Conservation (phyloP, 1,140 invertebrate genomes). For the Neodiprion lecontei region DNA sequence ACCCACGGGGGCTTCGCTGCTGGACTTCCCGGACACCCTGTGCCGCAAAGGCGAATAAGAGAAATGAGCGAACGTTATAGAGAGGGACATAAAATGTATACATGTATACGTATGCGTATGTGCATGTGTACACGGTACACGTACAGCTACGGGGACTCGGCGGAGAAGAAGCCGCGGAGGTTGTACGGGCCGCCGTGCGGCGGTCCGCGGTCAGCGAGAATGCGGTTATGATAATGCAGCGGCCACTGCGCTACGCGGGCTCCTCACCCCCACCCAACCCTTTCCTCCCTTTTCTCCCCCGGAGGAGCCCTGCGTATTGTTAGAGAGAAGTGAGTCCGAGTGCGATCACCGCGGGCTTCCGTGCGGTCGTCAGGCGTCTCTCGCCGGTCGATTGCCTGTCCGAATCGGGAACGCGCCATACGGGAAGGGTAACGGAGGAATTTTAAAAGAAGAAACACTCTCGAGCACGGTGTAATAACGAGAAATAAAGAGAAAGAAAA, state of each 20-base stretch:
- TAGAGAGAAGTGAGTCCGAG: slow-evolving; percentile 7
- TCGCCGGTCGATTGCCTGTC: not conserved
- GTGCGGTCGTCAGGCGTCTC: not conserved
- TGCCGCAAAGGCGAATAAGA: not conserved
- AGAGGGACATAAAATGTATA: not conserved
- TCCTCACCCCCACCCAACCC: not conserved
- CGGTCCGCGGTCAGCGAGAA: slow-evolving; percentile 37
- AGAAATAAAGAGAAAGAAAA: not conserved
- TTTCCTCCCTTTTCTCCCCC: not conserved
- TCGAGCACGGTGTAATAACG: not conserved
- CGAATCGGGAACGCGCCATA: not conserved
- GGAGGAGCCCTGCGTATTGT: not conserved
- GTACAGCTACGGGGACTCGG: no score
- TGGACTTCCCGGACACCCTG: slow-evolving; percentile 1
- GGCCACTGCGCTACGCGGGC: slow-evolving; percentile 57
- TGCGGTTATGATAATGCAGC: slow-evolving; percentile 61
- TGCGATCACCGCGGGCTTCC: slow-evolving; percentile 2
- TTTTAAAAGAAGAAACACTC: no score
- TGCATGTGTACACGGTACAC: no score
- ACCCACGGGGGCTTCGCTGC: no score
- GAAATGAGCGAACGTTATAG: slow-evolving; percentile 4
- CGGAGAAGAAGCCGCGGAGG: no score
- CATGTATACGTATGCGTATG: not conserved
- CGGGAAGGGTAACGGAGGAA: not conserved
- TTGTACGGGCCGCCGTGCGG: not conserved